Evolutionary conservation across 2,888 invertebrate genomes (phyloP), one percentile per base, ranked within the genome.

Genomic region (Lissocephala sabroskyi): DNA sequence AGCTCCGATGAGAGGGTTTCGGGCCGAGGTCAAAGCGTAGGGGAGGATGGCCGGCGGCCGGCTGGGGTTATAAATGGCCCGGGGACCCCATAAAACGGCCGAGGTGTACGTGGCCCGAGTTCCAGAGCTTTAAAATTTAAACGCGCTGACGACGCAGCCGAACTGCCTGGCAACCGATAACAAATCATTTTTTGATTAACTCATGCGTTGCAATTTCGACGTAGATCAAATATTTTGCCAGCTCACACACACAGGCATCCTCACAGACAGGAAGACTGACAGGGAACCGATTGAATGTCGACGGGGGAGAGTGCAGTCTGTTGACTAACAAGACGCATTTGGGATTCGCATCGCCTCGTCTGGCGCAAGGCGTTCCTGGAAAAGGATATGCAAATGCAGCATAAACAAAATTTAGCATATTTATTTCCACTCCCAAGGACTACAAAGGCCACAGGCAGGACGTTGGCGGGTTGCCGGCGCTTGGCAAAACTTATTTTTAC

Each of bases 141-240:
- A 37, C 10, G n/a, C 11, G 9, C 17, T 18, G 37, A 6, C 6
- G 17, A 18, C 37, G 19, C 19, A 59, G 73, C 14, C n/a, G 16
- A 13, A 76, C 67, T 61, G 76, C 76, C 76, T 73, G 76, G 68
- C 73, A 49, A 76, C 74, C 64, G 71, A 68, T 68, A 73, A 68
- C 73, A 68, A 68, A 68, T 68, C 76, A 74, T 71, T 77, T 77
- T 74, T 77, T 77, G 78, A 71, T 71, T 70, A 74, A 77, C 75
- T 74, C 71, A 71, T 70, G 78, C 71, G 71, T 71, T 66, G 66
- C 75, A 77, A 77, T 71, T 70, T 60, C n/a, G 63, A 74, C 61
- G 78, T 65, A 71, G 77, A 68, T 77, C 63, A 71, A 71, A 71
- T 77, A 68, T 68, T 76, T 73, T 65, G 47, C 45, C 56, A 64